These are phyloP conservation scores for Geotrypetes seraphini DNA, from an alignment of 2,797 vertebrate genomes.

Conservation along the genomic window DNA sequence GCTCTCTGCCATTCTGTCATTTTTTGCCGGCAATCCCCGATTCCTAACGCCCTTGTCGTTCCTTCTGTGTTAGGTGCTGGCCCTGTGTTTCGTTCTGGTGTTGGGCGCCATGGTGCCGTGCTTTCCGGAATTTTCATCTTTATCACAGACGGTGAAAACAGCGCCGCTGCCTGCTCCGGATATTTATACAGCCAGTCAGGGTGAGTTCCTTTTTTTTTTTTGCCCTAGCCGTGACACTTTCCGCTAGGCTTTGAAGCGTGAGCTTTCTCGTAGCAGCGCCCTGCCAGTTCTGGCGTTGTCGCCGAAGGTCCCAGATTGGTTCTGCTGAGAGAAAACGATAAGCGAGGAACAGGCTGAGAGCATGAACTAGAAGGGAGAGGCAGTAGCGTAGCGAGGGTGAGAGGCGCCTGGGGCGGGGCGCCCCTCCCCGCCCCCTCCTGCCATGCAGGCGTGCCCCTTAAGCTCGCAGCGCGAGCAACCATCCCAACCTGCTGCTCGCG, in stretches of 20 bases:
- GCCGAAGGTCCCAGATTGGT: no score
- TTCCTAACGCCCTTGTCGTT: conserved; percentile 1
- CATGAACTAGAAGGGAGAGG: neutral
- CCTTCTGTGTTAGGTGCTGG: conserved; percentile 74
- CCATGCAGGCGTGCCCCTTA: no score
- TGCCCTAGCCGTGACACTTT: neutral
- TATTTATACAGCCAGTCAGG: conserved; percentile 83
- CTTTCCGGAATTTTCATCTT: conserved; percentile 71
- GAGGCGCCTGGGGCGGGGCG: no score
- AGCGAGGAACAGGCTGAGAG: neutral
- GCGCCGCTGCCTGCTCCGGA: conserved; percentile 62
- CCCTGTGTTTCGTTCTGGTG: conserved; percentile 89
- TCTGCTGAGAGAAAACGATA: neutral
- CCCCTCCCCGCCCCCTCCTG: no score
- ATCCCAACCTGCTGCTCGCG: no score
- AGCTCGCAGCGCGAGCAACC: no score
- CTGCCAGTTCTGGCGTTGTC: no score
- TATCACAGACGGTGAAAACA: conserved; percentile 74
- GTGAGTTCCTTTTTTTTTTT: conserved; percentile 52
- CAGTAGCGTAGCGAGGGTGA: no score
- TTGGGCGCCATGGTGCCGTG: conserved; percentile 89
- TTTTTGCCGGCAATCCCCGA: no score
- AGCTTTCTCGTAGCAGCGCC: no score
- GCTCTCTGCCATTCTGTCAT: neutral
- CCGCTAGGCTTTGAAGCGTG: neutral